Evolutionary conservation across 1,140 invertebrate species (phyloP).

Genomic region (Hylaeus volcanicus): DNA sequence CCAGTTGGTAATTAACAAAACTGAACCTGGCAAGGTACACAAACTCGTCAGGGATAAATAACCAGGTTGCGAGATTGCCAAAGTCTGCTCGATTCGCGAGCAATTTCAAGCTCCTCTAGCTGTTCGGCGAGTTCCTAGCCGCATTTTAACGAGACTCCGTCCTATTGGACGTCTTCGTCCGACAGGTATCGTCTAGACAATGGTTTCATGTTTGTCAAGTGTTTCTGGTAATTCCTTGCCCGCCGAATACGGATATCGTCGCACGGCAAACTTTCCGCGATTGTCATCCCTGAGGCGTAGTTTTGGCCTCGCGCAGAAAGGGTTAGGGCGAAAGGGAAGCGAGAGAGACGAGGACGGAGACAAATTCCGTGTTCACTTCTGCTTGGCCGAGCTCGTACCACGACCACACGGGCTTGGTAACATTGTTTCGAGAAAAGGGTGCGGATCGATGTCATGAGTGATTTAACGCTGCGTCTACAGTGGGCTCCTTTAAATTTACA

Average conservation of each 20-base stretch:
- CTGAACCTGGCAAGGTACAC: not conserved
- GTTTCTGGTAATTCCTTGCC: constrained; percentile 34
- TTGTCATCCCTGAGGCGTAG: constrained; percentile 21
- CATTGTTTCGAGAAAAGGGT: constrained; percentile 33
- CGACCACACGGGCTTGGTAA: constrained; percentile 9
- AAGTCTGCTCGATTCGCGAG: constrained; percentile 9
- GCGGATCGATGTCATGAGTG: constrained; percentile 47
- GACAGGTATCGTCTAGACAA: constrained; percentile 20
- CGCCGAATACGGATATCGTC: not conserved
- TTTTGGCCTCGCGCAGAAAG: not conserved
- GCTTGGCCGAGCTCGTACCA: not conserved
- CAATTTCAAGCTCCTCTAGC: constrained; percentile 25
- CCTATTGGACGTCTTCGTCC: constrained; percentile 14
- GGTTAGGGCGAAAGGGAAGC: no score
- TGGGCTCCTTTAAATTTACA: constrained; percentile 5
- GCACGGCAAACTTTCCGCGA: not conserved
- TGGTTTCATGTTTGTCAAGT: constrained; percentile 43
- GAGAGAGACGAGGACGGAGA: constrained; percentile 1
- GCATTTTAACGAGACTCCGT: constrained; percentile 35
- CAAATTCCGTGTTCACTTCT: constrained; percentile 3
- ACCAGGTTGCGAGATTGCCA: not conserved
- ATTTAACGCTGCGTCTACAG: constrained; percentile 20
- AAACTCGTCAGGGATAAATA: not conserved
- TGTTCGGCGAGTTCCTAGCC: constrained; percentile 11
- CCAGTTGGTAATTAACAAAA: constrained; percentile 1